Percentiles rank a stretch among this genome's conserved stretches.
phyloP scores from a whole-genome alignment of 1,140 invertebrate genomes.

The Lasioglossum albipes region DNA sequence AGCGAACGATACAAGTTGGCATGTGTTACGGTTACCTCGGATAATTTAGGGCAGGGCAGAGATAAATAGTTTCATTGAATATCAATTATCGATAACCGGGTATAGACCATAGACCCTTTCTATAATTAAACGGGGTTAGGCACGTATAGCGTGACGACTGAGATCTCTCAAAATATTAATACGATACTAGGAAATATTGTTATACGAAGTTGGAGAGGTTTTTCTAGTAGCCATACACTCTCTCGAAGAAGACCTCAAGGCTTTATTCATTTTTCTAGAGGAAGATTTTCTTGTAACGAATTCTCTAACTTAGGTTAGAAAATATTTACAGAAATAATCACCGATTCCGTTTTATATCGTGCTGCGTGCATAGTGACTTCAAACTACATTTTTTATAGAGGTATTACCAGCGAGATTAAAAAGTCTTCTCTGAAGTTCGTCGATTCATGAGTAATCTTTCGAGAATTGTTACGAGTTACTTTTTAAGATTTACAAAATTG shows the following conservation, averaged over 20 bases:
- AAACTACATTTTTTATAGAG: not conserved
- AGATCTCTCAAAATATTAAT: not conserved
- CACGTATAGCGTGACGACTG: not conserved
- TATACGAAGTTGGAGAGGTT: not conserved
- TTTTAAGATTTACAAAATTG: too few relatives aligned
- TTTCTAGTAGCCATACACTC: too few relatives aligned
- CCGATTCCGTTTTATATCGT: not conserved
- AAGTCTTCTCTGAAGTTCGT: too few relatives aligned
- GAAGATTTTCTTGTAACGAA: too few relatives aligned
- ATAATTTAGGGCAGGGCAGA: not conserved
- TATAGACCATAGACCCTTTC: constrained; percentile 10
- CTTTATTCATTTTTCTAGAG: too few relatives aligned
- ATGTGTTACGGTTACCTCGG: not conserved
- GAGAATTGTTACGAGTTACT: too few relatives aligned
- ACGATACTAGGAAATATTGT: not conserved
- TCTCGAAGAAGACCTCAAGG: too few relatives aligned
- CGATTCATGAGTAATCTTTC: not conserved
- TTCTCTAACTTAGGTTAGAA: too few relatives aligned
- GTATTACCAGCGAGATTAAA: not conserved
- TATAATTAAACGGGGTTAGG: constrained; percentile 20
- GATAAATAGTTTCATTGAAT: not conserved
- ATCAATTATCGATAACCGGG: constrained; percentile 34
- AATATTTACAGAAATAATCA: not conserved
- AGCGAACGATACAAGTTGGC: not conserved
- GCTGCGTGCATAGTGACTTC: not conserved